Evolutionary conservation across 1,140 invertebrate genomes (phyloP).

Genomic region (Globodera ellingtonae): DNA sequence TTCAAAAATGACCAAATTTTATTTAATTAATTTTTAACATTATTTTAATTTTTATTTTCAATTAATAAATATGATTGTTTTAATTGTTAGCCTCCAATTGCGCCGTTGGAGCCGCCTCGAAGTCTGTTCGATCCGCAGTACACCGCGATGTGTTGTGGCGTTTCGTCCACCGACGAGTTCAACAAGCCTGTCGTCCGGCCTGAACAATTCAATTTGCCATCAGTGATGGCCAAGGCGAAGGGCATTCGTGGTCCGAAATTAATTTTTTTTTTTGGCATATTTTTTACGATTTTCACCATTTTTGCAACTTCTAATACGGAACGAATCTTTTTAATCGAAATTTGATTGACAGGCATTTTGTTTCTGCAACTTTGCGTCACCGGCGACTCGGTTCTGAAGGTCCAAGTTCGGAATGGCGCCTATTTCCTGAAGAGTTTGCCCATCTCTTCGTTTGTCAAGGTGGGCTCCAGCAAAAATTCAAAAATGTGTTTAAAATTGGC

Average conservation of each 20-base stretch:
- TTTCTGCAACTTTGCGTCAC: constrained; percentile 33
- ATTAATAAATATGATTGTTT: constrained; percentile 17
- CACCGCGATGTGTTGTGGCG: not conserved
- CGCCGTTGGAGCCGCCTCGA: constrained; percentile 30
- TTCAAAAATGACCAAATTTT: too few relatives aligned
- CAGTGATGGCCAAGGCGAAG: constrained; percentile 29
- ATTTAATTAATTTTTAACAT: too few relatives aligned
- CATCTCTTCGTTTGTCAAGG: constrained; percentile 37
- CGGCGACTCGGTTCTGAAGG: constrained; percentile 23
- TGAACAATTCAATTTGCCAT: constrained; percentile 35
- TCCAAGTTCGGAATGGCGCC: constrained; percentile 32
- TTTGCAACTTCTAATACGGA: not conserved
- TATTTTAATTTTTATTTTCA: not conserved
- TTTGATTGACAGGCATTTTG: constrained; percentile 30
- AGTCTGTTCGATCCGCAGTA: constrained; percentile 40
- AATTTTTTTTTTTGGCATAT: not conserved
- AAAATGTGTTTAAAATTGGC: not conserved
- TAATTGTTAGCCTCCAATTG: constrained; percentile 13
- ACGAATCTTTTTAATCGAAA: not conserved
- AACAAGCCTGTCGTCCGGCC: constrained; percentile 9
- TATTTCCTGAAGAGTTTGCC: constrained; percentile 36
- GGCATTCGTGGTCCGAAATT: constrained; percentile 32
- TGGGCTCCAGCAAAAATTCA: not conserved
- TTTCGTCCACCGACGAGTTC: not conserved
- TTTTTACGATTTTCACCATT: not conserved